Conservation (phyloP, 2,888 invertebrate genomes). For the Heterodera filipjevi region DNA sequence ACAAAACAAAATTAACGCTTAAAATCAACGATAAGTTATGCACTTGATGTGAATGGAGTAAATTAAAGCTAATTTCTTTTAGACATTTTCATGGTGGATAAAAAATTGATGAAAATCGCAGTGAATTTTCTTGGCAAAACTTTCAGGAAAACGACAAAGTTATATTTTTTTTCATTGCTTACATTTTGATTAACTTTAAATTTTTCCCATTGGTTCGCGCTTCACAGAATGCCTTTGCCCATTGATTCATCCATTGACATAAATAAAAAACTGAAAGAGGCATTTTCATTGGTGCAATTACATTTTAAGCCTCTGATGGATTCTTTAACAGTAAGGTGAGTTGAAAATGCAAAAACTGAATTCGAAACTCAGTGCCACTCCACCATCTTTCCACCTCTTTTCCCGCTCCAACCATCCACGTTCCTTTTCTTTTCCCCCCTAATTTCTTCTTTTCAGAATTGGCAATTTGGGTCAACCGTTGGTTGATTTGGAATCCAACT, state of each 20-base stretch:
- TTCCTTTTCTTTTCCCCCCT: too few relatives aligned
- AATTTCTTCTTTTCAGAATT: too few relatives aligned
- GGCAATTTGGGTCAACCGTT: slow-evolving; percentile 37
- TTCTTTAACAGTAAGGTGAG: slow-evolving; percentile 20
- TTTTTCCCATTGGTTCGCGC: neutral
- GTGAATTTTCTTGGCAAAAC: slow-evolving; percentile 17
- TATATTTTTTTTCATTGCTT: too few relatives aligned
- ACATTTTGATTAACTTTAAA: neutral
- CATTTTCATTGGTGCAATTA: slow-evolving; percentile 26
- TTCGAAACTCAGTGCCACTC: too few relatives aligned
- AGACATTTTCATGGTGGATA: slow-evolving; percentile 23
- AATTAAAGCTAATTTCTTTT: neutral
- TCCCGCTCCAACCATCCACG: too few relatives aligned
- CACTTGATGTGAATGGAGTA: too few relatives aligned
- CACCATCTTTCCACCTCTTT: too few relatives aligned
- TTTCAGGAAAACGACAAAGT: slow-evolving; percentile 26
- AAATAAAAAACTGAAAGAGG: slow-evolving; percentile 25
- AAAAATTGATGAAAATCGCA: slow-evolving; percentile 15
- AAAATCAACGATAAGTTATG: too few relatives aligned
- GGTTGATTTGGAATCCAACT: slow-evolving; percentile 47
- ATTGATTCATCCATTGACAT: slow-evolving; percentile 16
- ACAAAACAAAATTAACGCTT: too few relatives aligned
- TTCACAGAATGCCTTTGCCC: slow-evolving; percentile 21
- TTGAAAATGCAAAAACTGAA: neutral
- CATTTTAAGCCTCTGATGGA: slow-evolving; percentile 22